Conservation (phyloP, 2,888 invertebrate species). For the Torymus texanus region DNA sequence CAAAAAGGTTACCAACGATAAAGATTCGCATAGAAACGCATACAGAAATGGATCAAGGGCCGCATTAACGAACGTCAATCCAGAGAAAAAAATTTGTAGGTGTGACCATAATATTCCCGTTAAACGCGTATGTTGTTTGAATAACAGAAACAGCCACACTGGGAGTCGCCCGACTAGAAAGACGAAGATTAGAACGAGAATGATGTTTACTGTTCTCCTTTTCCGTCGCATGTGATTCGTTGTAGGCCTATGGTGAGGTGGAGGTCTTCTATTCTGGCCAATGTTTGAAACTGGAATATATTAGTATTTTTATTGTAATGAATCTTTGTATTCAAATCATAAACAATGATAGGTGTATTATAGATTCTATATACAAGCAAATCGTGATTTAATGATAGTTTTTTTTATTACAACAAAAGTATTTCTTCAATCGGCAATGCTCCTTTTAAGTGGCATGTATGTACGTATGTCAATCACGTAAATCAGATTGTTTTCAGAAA, state of each 20-base stretch:
- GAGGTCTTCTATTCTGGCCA: conserved; percentile 1
- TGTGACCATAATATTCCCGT: conserved; percentile 73
- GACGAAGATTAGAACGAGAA: conserved; percentile 77
- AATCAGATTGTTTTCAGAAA: background rate
- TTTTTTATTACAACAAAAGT: too few species aligned
- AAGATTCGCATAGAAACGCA: conserved; percentile 78
- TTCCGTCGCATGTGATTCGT: conserved; percentile 71
- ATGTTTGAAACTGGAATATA: conserved; percentile 36
- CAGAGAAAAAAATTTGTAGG: conserved; percentile 76
- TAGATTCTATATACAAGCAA: too few species aligned
- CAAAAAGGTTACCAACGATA: conserved; percentile 56
- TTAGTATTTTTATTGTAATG: too few species aligned
- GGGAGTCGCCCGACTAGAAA: conserved; percentile 78
- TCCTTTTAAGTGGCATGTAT: background rate
- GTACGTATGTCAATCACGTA: background rate
- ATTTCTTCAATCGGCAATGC: too few species aligned
- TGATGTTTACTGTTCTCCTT: conserved; percentile 78
- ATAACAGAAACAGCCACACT: conserved; percentile 77
- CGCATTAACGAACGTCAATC: conserved; percentile 77
- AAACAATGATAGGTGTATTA: too few species aligned
- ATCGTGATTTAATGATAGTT: too few species aligned
- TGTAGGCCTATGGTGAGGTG: background rate
- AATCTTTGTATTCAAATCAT: too few species aligned
- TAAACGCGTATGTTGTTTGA: conserved; percentile 73
- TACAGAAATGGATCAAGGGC: conserved; percentile 80